Evolutionary conservation across 2,797 vertebrate genomes (phyloP).

Genomic region (Brotogeris chrysoptera): DNA sequence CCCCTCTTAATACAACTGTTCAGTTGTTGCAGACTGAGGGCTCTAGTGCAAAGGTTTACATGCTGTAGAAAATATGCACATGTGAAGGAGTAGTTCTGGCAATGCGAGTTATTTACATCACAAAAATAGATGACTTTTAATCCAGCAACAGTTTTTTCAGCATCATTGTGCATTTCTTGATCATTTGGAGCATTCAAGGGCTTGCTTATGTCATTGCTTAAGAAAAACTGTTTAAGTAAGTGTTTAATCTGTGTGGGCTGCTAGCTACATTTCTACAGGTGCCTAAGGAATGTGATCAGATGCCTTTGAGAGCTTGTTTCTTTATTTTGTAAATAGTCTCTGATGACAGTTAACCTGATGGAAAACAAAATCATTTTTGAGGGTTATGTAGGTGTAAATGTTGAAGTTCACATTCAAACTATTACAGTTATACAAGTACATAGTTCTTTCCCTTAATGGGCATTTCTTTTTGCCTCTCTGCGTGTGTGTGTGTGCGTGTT

Average conservation of each 20-base stretch:
- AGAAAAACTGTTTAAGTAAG: not conserved
- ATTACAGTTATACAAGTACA: not conserved
- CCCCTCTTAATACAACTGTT: not conserved
- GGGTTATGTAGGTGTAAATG: not conserved
- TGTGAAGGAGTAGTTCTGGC: not conserved
- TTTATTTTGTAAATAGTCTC: not conserved
- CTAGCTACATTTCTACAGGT: not conserved
- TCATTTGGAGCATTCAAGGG: not conserved
- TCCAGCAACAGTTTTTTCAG: not conserved
- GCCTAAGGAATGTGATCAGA: not conserved
- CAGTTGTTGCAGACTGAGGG: not conserved
- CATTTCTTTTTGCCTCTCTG: not conserved
- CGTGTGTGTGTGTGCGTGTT: not conserved
- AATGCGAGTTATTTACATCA: not conserved
- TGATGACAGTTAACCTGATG: not conserved
- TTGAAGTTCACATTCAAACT: not conserved
- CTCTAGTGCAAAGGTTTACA: not conserved
- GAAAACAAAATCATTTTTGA: not conserved
- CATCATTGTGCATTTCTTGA: not conserved
- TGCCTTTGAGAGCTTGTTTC: not conserved
- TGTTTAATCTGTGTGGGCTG: not conserved
- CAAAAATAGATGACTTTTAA: not conserved
- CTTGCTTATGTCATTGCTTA: not conserved
- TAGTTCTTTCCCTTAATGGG: not conserved
- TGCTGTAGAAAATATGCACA: not conserved